Evolutionary conservation across 2,888 invertebrate genomes (phyloP).

Genomic region (Electrophaes corylata): DNA sequence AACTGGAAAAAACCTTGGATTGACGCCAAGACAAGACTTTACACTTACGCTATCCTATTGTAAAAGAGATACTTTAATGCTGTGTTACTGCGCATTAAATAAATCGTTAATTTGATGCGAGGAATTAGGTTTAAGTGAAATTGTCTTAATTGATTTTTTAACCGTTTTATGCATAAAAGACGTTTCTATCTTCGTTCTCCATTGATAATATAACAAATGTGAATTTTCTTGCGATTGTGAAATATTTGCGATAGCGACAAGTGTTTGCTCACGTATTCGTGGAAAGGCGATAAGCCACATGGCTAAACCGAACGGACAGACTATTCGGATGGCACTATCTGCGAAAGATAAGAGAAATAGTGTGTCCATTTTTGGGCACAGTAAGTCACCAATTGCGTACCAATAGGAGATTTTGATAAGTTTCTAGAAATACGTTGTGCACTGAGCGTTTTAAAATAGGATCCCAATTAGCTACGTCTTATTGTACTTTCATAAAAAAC

Average conservation of each 20-base stretch:
- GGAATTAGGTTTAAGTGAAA: neutral
- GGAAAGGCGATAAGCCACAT: constrained; percentile 71
- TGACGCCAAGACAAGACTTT: constrained; percentile 59
- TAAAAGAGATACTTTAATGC: constrained; percentile 21
- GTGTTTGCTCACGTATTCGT: constrained; percentile 75
- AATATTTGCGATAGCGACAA: constrained; percentile 74
- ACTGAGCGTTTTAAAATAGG: neutral
- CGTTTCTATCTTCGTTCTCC: neutral
- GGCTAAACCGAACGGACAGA: constrained; percentile 54
- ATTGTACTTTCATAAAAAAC: neutral
- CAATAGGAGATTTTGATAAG: neutral
- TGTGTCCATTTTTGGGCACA: constrained; percentile 31
- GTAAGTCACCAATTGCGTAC: neutral
- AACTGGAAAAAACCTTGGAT: constrained; percentile 63
- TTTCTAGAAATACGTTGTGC: neutral
- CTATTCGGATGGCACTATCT: constrained; percentile 75
- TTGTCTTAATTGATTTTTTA: neutral
- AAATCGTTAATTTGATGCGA: neutral
- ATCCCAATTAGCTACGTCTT: neutral
- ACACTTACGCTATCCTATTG: constrained; percentile 36
- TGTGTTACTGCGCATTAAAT: constrained; percentile 4
- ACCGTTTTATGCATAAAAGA: neutral
- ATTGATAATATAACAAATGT: constrained; percentile 19
- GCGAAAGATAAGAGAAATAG: constrained; percentile 58
- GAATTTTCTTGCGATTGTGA: constrained; percentile 61